Evolutionary conservation across 2,113 vertebrate genomes (phyloP).

Genomic region (Sorex fumeus): DNA sequence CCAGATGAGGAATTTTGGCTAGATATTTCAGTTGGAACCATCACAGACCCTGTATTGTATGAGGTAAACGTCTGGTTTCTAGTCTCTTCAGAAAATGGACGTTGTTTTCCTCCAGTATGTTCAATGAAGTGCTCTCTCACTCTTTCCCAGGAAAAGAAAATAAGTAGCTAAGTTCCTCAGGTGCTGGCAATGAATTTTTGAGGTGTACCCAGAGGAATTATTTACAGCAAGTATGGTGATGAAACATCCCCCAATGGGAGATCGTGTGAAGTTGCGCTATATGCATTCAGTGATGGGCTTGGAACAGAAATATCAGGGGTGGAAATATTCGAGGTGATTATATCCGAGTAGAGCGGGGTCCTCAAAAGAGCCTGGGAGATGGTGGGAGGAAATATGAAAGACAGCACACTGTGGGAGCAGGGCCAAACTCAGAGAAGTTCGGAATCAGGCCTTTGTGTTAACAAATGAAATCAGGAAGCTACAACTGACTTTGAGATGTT

Average conservation of each 20-base stretch:
- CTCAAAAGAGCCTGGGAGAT: neutral
- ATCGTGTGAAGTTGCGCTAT: neutral
- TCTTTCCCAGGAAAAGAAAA: constrained; percentile 42
- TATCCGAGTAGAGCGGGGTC: neutral
- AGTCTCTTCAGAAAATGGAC: neutral
- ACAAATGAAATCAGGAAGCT: neutral
- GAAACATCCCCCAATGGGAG: neutral
- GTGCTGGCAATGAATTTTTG: neutral
- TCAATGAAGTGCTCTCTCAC: neutral
- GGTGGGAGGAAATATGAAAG: neutral
- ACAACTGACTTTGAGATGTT: neutral
- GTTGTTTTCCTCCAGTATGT: neutral
- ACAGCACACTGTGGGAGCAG: neutral
- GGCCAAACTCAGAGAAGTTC: neutral
- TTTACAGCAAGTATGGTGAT: neutral
- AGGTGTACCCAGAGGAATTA: neutral
- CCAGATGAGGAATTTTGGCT: constrained; percentile 56
- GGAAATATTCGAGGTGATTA: neutral
- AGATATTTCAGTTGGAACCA: neutral
- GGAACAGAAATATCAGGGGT: neutral
- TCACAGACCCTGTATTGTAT: neutral
- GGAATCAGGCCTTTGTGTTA: neutral
- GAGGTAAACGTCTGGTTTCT: constrained; percentile 43
- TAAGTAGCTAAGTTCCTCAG: neutral
- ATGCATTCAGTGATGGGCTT: neutral